Evolutionary conservation across 2,888 invertebrate genomes (phyloP), one percentile per base, ranked within the genome.

Genomic region (Cephus nigrinus): DNA sequence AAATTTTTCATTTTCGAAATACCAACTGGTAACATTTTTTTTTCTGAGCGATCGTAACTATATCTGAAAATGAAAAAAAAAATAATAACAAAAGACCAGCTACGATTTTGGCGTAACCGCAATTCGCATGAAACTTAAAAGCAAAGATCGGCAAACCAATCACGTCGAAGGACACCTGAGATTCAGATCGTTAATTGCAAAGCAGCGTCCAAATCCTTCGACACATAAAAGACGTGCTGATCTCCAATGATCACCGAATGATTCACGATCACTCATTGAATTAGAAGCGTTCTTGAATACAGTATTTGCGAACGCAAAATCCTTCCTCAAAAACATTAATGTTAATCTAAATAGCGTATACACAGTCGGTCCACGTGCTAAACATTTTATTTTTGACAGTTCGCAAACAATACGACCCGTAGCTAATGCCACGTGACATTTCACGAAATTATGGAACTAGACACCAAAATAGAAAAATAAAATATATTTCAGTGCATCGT

Each of bases 111-210:
- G 23, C 55, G 55, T 23, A 55, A 9, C 5, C 23, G 55, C 55
- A 23, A 71, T 71, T 71, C 32, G 71, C 71, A 71, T 31, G 1
- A 5, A 23, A 71, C 12, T 15, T 23, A 15, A 15, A 31, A 12
- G 12, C 71, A 15, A 71, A 23, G 11, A 71, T 71, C 71, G 71
- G 12, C 31, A 71, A 71, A 15, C 71, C 71, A 33, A 33, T 71
- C 71, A 71, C 71, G 71, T 71, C 71, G 71, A 71, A 71, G 71
- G 71, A 71, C 71, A 31, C 32, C 32, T 9, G 71, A 71, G 71
- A 71, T 71, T 71, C 71, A 71, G 71, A 71, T 71, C 71, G 31
- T 31, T 71, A 31, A 71, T 71, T 33, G 31, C 15, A 71, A 71
- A 33, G 31, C 71, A 71, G 71, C 23, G 55, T 55, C 55, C 55